phyloP scores from a whole-genome alignment of 2,113 vertebrate genomes.

The Rafetus swinhoei region DNA sequence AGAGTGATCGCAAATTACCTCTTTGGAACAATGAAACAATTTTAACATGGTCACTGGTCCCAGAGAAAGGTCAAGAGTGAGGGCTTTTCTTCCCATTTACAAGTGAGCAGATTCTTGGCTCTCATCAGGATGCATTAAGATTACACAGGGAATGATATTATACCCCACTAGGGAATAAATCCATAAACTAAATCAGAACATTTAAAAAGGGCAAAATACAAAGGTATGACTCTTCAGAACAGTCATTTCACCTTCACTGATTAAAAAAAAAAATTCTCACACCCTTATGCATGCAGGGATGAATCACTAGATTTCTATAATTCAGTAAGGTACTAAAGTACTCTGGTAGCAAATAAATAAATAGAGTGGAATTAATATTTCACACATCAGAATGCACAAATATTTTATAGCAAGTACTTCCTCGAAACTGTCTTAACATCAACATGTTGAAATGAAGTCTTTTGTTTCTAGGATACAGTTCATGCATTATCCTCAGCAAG shows the following conservation, averaged over 20 bases:
- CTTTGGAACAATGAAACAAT: constrained; percentile 46
- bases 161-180: neutral
- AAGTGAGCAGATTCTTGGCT: neutral
- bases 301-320: neutral
- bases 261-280: neutral
- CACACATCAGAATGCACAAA: neutral
- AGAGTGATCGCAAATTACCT: constrained; percentile 24
- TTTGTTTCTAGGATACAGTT: constrained; percentile 20
- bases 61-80: constrained; percentile 20
- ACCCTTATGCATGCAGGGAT: neutral
- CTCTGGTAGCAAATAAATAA: neutral
- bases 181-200: neutral
- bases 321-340: neutral
- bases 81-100: neutral
- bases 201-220: neutral
- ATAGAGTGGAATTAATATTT: neutral
- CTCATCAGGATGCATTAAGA: neutral
- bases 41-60: constrained; percentile 14
- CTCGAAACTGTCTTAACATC: neutral
- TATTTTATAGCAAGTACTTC: neutral
- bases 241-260: neutral
- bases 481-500: constrained; percentile 12
- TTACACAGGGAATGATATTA: neutral
- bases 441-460: neutral
- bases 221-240: neutral